Conservation (phyloP, 2,113 vertebrate species). For the Microtus pennsylvanicus region DNA sequence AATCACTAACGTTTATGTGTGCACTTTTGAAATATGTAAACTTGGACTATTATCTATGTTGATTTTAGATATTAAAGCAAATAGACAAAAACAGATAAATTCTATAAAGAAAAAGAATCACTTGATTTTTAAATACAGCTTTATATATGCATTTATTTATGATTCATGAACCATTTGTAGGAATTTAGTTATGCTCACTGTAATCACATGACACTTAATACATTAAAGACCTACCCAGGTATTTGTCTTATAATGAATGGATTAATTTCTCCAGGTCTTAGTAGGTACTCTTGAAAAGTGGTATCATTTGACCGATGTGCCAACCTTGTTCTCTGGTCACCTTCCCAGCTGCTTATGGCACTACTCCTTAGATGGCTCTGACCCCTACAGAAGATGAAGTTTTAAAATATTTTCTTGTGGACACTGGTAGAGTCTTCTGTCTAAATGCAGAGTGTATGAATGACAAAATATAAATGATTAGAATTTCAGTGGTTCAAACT, state of each 20-base stretch:
- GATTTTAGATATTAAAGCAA: background rate
- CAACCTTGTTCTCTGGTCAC: background rate
- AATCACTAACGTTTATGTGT: background rate
- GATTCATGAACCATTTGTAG: background rate
- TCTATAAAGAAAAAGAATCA: background rate
- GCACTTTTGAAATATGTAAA: background rate
- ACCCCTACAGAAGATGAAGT: background rate
- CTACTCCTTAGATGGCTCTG: background rate
- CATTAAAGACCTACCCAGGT: background rate
- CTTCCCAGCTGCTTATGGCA: background rate
- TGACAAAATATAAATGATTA: background rate
- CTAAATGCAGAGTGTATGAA: background rate
- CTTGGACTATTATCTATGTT: background rate
- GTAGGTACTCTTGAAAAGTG: background rate
- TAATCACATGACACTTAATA: background rate
- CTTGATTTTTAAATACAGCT: background rate
- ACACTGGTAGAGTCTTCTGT: background rate
- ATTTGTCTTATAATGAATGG: background rate
- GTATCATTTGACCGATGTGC: no score
- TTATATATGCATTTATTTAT: background rate
- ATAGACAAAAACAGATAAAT: background rate
- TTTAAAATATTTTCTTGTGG: background rate
- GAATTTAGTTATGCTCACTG: background rate
- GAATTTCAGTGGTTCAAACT: background rate
- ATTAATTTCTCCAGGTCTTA: background rate